Conservation (phyloP, 2,888 invertebrate genomes). For the Cynaeus angustus region DNA sequence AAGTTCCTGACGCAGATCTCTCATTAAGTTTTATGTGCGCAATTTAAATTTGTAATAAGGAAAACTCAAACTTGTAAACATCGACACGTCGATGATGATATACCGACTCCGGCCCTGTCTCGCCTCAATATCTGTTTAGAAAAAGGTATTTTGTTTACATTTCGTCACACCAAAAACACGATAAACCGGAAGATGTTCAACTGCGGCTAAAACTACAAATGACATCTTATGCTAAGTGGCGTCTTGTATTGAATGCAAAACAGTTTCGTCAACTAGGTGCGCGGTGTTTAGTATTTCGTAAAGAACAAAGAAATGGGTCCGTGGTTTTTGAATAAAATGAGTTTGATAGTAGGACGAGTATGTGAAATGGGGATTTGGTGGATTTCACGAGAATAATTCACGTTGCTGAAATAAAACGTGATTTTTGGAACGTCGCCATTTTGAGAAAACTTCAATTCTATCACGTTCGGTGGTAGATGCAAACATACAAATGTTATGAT, state of each 20-base stretch:
- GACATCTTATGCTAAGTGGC: slow-evolving; percentile 20
- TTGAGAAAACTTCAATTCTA: slow-evolving; percentile 20
- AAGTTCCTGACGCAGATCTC: neutral
- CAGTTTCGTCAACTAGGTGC: slow-evolving; percentile 8
- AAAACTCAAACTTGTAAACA: neutral
- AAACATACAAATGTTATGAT: slow-evolving; percentile 31
- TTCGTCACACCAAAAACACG: slow-evolving; percentile 14
- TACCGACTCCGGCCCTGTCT: neutral
- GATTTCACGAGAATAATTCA: no score
- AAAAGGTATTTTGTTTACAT: slow-evolving; percentile 18
- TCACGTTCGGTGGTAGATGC: slow-evolving; percentile 22
- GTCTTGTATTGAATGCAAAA: slow-evolving; percentile 20
- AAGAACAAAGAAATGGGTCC: no score
- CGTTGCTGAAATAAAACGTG: no score
- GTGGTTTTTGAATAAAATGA: no score
- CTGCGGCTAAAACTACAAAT: slow-evolving; percentile 34
- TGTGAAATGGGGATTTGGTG: neutral
- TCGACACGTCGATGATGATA: neutral
- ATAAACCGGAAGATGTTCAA: slow-evolving; percentile 40
- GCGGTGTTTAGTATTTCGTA: no score
- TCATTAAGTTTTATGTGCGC: slow-evolving; percentile 2
- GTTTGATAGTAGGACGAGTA: no score
- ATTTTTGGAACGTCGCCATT: slow-evolving; percentile 17
- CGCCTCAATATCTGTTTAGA: neutral
- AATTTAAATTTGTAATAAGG: neutral